These are phyloP conservation scores for Tupaia tana DNA, from an alignment of 2,113 vertebrate genomes.

Conservation along the genomic window DNA sequence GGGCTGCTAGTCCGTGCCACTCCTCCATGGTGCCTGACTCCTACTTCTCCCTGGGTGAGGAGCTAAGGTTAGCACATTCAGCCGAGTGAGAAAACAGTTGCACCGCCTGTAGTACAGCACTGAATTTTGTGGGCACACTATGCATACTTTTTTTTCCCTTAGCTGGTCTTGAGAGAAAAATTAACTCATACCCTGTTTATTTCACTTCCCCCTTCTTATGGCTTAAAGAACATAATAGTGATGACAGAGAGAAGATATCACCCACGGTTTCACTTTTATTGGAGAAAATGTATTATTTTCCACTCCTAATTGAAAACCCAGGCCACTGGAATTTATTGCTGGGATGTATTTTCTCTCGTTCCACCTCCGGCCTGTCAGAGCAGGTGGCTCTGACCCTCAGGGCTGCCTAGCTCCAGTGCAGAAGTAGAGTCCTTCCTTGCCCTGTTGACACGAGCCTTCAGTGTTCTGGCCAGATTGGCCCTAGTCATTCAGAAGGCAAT, in stretches of 20 bases:
- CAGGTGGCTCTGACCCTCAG: not conserved
- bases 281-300: constrained; percentile 41
- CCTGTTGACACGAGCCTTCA: not conserved
- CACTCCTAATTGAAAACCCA: constrained; percentile 22
- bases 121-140: not conserved
- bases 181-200: not conserved
- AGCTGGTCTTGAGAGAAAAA: not conserved
- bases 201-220: constrained; percentile 22
- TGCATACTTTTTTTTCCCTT: not conserved
- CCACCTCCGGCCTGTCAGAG: not conserved
- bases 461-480: not conserved
- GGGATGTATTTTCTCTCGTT: not conserved
- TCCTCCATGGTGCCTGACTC: not conserved
- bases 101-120: not conserved
- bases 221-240: not conserved
- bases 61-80: not conserved
- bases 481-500: not conserved
- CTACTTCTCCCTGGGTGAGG: not conserved
- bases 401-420: not conserved
- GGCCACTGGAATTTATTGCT: constrained; percentile 1
- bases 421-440: not conserved
- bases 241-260: not conserved
- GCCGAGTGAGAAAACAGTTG: not conserved
- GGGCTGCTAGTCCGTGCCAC: not conserved
- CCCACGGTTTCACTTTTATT: constrained; percentile 37